These are phyloP conservation scores for Eulemur rubriventer DNA, from an alignment of 2,797 vertebrate genomes.

Conservation along the genomic window DNA sequence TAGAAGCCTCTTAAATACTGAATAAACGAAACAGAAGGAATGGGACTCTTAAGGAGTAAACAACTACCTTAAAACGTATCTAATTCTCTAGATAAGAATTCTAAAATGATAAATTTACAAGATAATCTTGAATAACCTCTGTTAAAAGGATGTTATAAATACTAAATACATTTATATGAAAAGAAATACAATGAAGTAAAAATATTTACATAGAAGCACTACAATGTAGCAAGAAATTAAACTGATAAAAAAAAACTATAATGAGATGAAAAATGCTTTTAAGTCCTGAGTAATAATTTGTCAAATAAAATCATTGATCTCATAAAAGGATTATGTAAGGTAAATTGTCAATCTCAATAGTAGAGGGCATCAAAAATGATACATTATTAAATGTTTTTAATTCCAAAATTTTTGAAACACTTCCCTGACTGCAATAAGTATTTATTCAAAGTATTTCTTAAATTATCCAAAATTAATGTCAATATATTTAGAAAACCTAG, in stretches of 20 bases:
- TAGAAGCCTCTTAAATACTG: not conserved
- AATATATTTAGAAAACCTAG: not conserved
- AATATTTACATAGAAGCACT: not conserved
- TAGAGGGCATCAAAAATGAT: not conserved
- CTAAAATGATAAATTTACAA: not conserved
- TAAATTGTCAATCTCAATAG: not conserved
- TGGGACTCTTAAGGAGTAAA: not conserved
- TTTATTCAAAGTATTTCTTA: not conserved
- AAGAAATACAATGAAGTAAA: constrained; percentile 1
- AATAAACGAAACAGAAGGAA: not conserved
- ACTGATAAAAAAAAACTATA: not conserved
- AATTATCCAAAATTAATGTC: not conserved
- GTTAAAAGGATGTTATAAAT: not conserved
- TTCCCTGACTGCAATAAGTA: not conserved
- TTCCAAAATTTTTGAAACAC: not conserved
- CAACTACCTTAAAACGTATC: not conserved
- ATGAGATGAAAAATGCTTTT: not conserved
- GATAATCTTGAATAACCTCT: not conserved
- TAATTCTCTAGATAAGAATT: not conserved
- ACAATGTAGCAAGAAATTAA: not conserved
- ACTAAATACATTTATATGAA: not conserved
- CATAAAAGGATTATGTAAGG: constrained; percentile 20
- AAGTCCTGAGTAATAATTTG: not conserved
- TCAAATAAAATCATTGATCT: constrained; percentile 1
- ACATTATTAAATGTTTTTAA: not conserved